Evolutionary conservation across 2,797 vertebrate species (phyloP), one percentile per base, ranked within the genome.

Genomic region (Scolopax bukidnonensis): DNA sequence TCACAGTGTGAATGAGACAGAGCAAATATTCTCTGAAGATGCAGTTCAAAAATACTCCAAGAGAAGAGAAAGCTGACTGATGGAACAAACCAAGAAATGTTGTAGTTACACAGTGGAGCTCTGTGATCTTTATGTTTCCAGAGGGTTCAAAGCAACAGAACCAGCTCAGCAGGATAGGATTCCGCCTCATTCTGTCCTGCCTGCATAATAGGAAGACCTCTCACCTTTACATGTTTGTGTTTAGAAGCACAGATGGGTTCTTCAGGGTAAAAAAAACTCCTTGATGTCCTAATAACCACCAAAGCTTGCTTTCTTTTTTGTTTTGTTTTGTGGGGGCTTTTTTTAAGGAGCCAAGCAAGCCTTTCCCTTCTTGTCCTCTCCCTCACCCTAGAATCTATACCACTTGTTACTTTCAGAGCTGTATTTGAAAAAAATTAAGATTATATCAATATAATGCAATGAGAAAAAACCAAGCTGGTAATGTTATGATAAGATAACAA

Each of bases 141-240:
- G 32, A 67, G 28, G 6, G 43, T 71, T 93, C 76, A 95, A 87
- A 91, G 56, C 23, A 90, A 43, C 16, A 91, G 61, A 40, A 64
- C 12, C 67, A 63, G 36, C 64, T 77, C 47, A 65, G 75, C 48
- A 91, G 68, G 79, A 54, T 28, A 51, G 36, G 12, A 90, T 56
- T 89, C 50, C 84, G 50, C n/a, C 23, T 51, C 40, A 16, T 45
- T 90, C 79, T 68, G 43, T 74, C 41, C 28, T 84, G n/a, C 63
- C 51, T 84, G 77, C n/a, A 87, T 91, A 89, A 93, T 67, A 85
- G 81, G 54, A 27, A 94, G 70, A 95, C 71, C 67, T 87, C 71
- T 93, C 51, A 76, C 88, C 51, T 90, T 76, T 40, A 33, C 19
- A 9, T 74, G 59, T 87, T 90, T 88, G 23, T 69, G 45, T 88